Evolutionary conservation across 2,113 vertebrate species (phyloP).

Genomic region (Pelecanoides urinatrix): DNA sequence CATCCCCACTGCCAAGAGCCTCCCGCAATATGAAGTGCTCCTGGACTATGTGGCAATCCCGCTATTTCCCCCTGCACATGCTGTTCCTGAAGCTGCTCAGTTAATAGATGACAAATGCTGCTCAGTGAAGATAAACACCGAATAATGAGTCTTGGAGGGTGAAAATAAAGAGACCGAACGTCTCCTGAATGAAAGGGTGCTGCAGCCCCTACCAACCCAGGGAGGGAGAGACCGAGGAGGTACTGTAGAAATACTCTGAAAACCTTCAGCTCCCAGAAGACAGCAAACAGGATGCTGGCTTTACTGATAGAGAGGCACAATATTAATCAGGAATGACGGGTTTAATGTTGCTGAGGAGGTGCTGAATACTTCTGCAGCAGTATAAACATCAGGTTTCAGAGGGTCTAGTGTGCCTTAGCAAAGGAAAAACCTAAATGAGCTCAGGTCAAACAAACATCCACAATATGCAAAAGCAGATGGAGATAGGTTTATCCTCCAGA

Average conservation of each 20-base stretch:
- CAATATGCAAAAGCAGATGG: background rate
- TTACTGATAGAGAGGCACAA: background rate
- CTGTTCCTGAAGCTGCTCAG: background rate
- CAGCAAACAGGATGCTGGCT: conserved; percentile 7
- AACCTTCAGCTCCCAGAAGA: conserved; percentile 13
- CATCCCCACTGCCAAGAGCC: background rate
- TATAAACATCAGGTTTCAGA: background rate
- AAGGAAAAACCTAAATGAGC: background rate
- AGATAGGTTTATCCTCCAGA: background rate
- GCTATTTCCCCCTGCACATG: background rate
- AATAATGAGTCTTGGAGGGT: background rate
- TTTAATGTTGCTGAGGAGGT: background rate
- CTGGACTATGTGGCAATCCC: background rate
- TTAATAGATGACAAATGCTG: background rate
- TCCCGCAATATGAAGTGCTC: background rate
- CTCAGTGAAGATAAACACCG: conserved; percentile 7
- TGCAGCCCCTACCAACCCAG: background rate
- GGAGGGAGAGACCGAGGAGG: background rate
- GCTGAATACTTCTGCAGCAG: background rate
- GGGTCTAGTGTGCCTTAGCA: background rate
- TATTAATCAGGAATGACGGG: conserved; percentile 2
- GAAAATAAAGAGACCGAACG: background rate
- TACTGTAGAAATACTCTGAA: background rate
- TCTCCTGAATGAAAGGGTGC: background rate
- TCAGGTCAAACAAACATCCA: background rate